Evolutionary conservation across 1,140 invertebrate genomes (phyloP).

Genomic region (Anastatus disparis): DNA sequence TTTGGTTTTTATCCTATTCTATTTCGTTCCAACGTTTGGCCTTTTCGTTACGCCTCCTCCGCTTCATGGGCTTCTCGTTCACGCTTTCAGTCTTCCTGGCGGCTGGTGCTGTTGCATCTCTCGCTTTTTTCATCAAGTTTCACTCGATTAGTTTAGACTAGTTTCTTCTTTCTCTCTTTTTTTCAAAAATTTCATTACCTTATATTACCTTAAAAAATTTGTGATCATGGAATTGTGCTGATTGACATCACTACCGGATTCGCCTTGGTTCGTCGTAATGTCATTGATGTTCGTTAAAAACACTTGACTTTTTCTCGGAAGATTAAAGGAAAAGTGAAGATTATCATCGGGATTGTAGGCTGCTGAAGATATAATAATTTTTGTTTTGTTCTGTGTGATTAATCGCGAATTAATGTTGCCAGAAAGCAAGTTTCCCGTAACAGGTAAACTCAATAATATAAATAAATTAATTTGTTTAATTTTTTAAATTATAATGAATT

Average conservation of each 20-base stretch:
- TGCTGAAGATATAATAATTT: background rate
- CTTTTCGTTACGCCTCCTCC: constrained; percentile 26
- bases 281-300: no score
- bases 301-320: no score
- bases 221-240: no score
- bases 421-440: constrained; percentile 66
- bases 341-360: background rate
- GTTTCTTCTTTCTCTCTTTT: no score
- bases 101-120: constrained; percentile 3
- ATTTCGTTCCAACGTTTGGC: constrained; percentile 7
- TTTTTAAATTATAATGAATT: no score
- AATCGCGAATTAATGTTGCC: constrained; percentile 62
- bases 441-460: constrained; percentile 61
- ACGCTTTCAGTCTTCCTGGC: constrained; percentile 32
- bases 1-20: constrained; percentile 7
- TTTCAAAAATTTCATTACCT: no score
- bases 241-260: no score
- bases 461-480: no score
- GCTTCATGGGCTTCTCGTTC: constrained; percentile 30
- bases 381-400: constrained; percentile 37
- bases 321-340: no score
- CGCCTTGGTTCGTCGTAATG: no score
- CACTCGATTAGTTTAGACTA: no score
- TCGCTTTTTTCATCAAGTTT: constrained; percentile 13
- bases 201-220: no score